phyloP scores from a whole-genome alignment of 1,140 invertebrate species.

The Rhynchophorus ferrugineus region DNA sequence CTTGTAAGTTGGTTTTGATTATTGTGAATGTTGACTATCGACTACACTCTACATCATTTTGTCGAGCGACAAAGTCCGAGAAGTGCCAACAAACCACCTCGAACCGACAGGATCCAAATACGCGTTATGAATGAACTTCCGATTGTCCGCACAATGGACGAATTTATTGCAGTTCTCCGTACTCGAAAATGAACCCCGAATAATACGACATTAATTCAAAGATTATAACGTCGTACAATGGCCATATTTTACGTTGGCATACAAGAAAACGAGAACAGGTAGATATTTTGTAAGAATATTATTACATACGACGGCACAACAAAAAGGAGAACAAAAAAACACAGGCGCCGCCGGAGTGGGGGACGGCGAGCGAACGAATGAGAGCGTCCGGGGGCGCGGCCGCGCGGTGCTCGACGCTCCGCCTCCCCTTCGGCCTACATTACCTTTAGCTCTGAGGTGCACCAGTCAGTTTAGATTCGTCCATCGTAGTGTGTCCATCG shows the following conservation, averaged over 20 bases:
- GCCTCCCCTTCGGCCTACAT: background rate
- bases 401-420: no score
- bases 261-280: conserved; percentile 31
- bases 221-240: conserved; percentile 19
- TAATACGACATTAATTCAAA: conserved; percentile 24
- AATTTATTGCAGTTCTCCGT: conserved; percentile 14
- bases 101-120: background rate
- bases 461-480: conserved; percentile 36
- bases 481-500: conserved; percentile 28
- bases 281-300: conserved; percentile 32
- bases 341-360: conserved; percentile 6
- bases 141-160: conserved; percentile 18
- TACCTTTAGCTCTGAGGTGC: conserved; percentile 23
- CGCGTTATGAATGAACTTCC: conserved; percentile 14
- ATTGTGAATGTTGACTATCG: no score
- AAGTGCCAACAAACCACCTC: background rate
- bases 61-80: no score
- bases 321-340: conserved; percentile 20
- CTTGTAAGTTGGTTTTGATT: no score
- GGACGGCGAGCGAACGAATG: conserved; percentile 5
- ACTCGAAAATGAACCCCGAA: conserved; percentile 16
- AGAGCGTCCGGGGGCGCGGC: no score
- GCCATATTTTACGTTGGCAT: conserved; percentile 18
- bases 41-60: no score
- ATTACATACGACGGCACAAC: conserved; percentile 16